Base-by-base conservation (phyloP, 2,888 invertebrate genomes). In the Sphecodes monilicornis region DNA sequence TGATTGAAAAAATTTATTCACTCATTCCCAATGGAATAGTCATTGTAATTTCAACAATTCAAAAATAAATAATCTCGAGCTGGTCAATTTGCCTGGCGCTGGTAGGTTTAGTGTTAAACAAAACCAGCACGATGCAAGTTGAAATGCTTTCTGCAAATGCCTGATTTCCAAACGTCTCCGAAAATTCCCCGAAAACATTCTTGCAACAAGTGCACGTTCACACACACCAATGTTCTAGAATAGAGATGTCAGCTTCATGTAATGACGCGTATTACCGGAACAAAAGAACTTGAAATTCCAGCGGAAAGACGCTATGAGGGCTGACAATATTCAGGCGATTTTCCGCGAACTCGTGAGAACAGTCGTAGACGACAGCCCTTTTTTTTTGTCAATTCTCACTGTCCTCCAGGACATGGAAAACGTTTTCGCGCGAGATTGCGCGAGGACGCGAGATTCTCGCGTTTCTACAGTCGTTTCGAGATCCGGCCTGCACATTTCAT, bases 241-340 rank as follows among this genome's bases (percentile, higher is more conserved):
- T 69, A 10, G 39, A 54, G 26, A 13, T 54, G 76, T 76, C 76
- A 76, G 76, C 69, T 76, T 50, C 50, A 41, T 76, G 76, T 50
- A 18, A 69, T 54, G 76, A 76, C 68, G 76, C 68, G 54, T 69
- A 26, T 46, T 50, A 29, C n/a, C 8, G 39, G 29, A 68, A 50
- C 41, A 29, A 60, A 43, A 41, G 39, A 39, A 10, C 39, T 22
- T 11, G 36, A 36, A 68, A 68, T 68, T 36, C 36, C 36, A 10
- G 22, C 36, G 66, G 36, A 66, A 66, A 66, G 18, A 32, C 36
- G 22, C 36, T 22, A 66, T 32, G 36, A 18, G 32, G 66, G 22
- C 22, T 36, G 32, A 8, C 22, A 36, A 36, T 66, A 22, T 66
- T 36, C 22, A 11, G 66, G 18, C 66, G 22, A 32, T 66, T 36